These are phyloP conservation scores for Himalopsyche phryganea DNA, from an alignment of 1,140 invertebrate species.

Conservation along the genomic window DNA sequence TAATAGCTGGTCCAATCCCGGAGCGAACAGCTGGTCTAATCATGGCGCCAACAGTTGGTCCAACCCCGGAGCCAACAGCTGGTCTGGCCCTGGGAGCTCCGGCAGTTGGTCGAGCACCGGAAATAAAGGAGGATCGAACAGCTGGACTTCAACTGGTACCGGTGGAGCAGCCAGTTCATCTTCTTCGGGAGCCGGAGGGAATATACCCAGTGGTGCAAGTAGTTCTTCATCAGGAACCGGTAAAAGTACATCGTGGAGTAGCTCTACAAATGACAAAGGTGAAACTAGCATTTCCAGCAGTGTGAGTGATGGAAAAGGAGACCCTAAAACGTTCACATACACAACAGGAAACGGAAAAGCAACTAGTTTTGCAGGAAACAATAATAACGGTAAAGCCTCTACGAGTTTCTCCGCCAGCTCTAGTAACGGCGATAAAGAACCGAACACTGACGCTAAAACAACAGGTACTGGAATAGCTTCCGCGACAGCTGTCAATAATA, in stretches of 20 bases:
- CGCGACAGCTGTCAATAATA: conserved; percentile 15
- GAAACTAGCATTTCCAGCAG: conserved; percentile 9
- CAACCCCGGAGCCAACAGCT: no score
- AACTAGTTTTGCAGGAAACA: conserved; percentile 1
- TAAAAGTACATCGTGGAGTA: not conserved
- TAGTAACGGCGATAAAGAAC: conserved; percentile 12
- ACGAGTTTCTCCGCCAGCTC: conserved; percentile 1
- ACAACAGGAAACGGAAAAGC: conserved; percentile 26
- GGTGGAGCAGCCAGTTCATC: no score
- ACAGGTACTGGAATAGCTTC: conserved; percentile 18
- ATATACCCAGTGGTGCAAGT: no score
- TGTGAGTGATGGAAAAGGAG: conserved; percentile 15
- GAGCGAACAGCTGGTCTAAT: no score
- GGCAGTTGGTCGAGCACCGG: no score
- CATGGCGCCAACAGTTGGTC: no score
- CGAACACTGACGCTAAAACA: conserved; percentile 14
- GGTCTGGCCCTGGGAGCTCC: no score
- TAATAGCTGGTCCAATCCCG: no score
- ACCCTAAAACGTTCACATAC: conserved; percentile 24
- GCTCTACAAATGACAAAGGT: conserved; percentile 15
- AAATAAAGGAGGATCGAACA: no score
- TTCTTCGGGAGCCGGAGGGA: no score
- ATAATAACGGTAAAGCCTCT: not conserved
- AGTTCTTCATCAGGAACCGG: no score
- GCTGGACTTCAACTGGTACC: no score